Evolutionary conservation across 2,797 vertebrate species (phyloP).

Genomic region (Loris lydekkerianus): DNA sequence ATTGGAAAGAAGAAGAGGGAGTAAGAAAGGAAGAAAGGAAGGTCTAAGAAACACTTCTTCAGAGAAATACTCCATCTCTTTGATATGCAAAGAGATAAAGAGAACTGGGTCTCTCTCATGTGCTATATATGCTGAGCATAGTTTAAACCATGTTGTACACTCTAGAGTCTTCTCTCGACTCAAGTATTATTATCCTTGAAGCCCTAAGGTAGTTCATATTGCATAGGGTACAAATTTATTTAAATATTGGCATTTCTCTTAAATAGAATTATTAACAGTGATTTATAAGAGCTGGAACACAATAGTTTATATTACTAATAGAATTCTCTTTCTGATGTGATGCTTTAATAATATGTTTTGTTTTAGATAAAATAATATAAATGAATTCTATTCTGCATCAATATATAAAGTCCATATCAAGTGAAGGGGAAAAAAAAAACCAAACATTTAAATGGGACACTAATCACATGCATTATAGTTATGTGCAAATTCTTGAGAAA

Average conservation of each 20-base stretch:
- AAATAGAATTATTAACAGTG: neutral
- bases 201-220: neutral
- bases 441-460: neutral
- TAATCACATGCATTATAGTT: neutral
- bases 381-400: neutral
- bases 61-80: neutral
- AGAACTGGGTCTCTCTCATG: neutral
- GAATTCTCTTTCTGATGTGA: neutral
- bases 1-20: neutral
- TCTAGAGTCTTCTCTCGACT: neutral
- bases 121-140: neutral
- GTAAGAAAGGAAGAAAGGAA: neutral
- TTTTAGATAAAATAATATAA: neutral
- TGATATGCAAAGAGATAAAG: neutral
- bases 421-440: neutral
- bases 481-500: neutral
- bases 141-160: neutral
- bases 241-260: neutral
- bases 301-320: neutral
- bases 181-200: neutral
- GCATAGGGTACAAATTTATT: neutral
- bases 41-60: neutral
- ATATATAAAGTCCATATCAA: neutral
- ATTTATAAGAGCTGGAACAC: neutral
- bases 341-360: neutral